Conservation (phyloP, 2,113 vertebrate species). For the Kryptolebias marmoratus region DNA sequence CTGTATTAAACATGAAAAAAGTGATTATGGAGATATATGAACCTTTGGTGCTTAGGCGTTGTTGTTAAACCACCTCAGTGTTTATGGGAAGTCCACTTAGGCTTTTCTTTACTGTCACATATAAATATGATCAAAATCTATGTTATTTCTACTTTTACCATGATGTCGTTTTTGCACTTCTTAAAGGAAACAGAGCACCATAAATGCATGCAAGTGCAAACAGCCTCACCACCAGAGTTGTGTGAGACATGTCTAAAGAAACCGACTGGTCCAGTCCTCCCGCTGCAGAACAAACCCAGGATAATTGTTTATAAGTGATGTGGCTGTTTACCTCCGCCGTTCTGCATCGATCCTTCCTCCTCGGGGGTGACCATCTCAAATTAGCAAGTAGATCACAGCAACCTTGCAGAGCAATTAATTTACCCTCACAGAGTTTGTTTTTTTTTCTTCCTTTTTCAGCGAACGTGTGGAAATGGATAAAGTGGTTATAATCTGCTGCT, state of each 20-base stretch:
- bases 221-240: neutral
- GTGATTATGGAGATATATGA: no score
- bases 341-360: constrained; percentile 54
- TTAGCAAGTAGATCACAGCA: constrained; percentile 56
- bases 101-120: no score
- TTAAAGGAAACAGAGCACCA: neutral
- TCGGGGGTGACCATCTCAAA: constrained; percentile 39
- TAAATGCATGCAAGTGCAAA: neutral
- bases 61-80: no score
- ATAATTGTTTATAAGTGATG: constrained; percentile 22
- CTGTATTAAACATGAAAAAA: neutral
- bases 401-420: constrained; percentile 52
- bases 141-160: no score
- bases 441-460: constrained; percentile 36
- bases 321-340: constrained; percentile 15
- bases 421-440: constrained; percentile 19
- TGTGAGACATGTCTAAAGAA: constrained; percentile 7
- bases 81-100: no score
- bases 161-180: no score
- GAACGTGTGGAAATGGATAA: constrained; percentile 46
- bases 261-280: constrained; percentile 11
- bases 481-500: constrained; percentile 61
- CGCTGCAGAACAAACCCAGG: constrained; percentile 25
- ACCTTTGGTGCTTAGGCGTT: no score
- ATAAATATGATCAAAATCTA: no score